phyloP scores from a whole-genome alignment of 1,140 invertebrate species.

The Leucophenga varia region DNA sequence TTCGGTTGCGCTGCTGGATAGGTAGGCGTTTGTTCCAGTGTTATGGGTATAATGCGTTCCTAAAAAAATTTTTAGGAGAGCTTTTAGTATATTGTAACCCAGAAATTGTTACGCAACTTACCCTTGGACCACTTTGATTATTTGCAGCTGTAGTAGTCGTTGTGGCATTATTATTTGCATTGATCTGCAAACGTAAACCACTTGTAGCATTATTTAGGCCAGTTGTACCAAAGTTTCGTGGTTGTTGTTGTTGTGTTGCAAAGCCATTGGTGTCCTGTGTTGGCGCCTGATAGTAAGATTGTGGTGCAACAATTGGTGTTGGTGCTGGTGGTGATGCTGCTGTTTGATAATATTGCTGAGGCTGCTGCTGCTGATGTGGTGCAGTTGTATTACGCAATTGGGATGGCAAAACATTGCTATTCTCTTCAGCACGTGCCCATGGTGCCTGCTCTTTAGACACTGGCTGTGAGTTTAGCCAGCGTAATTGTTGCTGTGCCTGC shows the following conservation, averaged over 20 bases:
- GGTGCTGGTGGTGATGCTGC: constrained; percentile 7
- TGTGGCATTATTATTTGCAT: constrained; percentile 23
- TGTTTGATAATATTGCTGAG: constrained; percentile 20
- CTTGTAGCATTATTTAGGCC: constrained; percentile 12
- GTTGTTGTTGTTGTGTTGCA: constrained; percentile 14
- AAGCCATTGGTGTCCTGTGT: constrained; percentile 9
- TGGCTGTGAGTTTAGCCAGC: constrained; percentile 45
- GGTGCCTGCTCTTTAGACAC: constrained; percentile 43
- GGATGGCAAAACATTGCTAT: constrained; percentile 48
- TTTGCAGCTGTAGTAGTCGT: background rate
- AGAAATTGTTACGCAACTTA: constrained; percentile 10
- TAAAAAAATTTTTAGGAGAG: constrained; percentile 9
- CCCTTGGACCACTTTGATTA: constrained; percentile 41
- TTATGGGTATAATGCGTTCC: constrained; percentile 60
- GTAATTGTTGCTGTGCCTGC: constrained; percentile 27
- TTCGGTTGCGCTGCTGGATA: constrained; percentile 46
- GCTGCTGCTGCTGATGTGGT: constrained; percentile 19
- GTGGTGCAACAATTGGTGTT: background rate
- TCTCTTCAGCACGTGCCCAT: constrained; percentile 49
- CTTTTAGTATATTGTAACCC: background rate
- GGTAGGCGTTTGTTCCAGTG: constrained; percentile 56
- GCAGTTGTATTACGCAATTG: constrained; percentile 16
- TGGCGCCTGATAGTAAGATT: constrained; percentile 1
- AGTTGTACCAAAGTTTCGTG: constrained; percentile 35
- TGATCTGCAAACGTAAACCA: constrained; percentile 48